phyloP scores from a whole-genome alignment of 2,888 invertebrate genomes.

The Drosophila gaucha region DNA sequence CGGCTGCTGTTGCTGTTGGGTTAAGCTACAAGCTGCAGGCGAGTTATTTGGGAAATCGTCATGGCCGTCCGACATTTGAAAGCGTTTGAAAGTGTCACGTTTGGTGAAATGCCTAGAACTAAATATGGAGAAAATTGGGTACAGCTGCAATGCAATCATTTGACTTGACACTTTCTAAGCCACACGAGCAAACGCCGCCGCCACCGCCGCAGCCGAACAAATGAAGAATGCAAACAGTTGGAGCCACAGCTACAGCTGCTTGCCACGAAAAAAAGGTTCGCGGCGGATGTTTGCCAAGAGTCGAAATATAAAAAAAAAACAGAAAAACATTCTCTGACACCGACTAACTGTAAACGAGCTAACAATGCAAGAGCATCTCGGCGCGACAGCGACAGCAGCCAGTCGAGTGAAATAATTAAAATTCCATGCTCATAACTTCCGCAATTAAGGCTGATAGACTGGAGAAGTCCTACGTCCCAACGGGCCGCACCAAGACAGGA shows the following conservation, averaged over 20 bases:
- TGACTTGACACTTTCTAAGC: conserved; percentile 78
- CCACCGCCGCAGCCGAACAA: conserved; percentile 27
- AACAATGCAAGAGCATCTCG: conserved; percentile 54
- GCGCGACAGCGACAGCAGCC: conserved; percentile 35
- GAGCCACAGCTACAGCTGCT: conserved; percentile 18
- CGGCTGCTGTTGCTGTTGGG: conserved; percentile 17
- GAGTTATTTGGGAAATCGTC: conserved; percentile 51
- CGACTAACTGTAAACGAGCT: conserved; percentile 66
- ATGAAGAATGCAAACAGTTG: conserved; percentile 69
- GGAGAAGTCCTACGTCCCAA: conserved; percentile 45
- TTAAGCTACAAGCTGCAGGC: conserved; percentile 18
- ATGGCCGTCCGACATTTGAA: conserved; percentile 58
- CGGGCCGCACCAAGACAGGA: conserved; percentile 55
- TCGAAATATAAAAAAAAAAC: conserved; percentile 23
- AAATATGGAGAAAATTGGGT: conserved; percentile 81
- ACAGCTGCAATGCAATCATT: conserved; percentile 67
- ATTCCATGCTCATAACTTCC: conserved; percentile 80
- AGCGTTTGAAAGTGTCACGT: conserved; percentile 80
- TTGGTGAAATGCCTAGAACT: conserved; percentile 72
- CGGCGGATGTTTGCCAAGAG: conserved; percentile 70
- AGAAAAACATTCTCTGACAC: conserved; percentile 12
- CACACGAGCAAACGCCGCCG: conserved; percentile 28
- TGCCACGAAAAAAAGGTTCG: conserved; percentile 52
- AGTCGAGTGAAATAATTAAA: conserved; percentile 76
- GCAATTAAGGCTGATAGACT: conserved; percentile 73